phyloP scores from a whole-genome alignment of 2,888 invertebrate genomes.

The Lasioglossum marginatum region DNA sequence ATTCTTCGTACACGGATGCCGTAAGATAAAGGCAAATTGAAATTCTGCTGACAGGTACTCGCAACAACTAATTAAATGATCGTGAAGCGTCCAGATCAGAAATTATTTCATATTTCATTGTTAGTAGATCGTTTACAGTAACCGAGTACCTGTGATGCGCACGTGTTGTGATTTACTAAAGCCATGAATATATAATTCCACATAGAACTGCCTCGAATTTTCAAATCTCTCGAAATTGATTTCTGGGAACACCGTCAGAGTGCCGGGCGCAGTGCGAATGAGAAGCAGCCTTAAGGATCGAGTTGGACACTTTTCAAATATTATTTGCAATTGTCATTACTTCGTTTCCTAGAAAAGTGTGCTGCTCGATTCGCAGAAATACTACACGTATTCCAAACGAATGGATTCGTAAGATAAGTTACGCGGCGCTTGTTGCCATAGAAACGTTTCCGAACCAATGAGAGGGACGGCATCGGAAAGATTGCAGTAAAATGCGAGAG shows the following conservation, averaged over 20 bases:
- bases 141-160: neutral
- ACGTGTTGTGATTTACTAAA: conserved; percentile 40
- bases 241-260: neutral
- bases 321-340: neutral
- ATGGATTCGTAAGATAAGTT: conserved; percentile 18
- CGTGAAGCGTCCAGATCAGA: neutral
- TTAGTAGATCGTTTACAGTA: neutral
- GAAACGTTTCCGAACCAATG: conserved; percentile 36
- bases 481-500: conserved; percentile 30
- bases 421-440: conserved; percentile 9
- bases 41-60: neutral
- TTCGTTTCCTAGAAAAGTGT: no score
- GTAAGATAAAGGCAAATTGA: neutral
- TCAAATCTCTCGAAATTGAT: neutral
- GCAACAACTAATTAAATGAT: neutral
- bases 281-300: conserved; percentile 31
- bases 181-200: conserved; percentile 32
- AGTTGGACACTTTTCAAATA: neutral
- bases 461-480: conserved; percentile 1
- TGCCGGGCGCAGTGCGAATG: conserved; percentile 18
- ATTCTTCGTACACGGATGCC: neutral
- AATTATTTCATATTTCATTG: conserved; percentile 8
- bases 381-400: neutral
- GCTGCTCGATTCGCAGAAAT: neutral
- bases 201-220: conserved; percentile 14